A percentile compares a stretch with the other conserved stretches of the same genome.
phyloP scores from a whole-genome alignment of 2,888 invertebrate species.

The Xylota segnis region DNA sequence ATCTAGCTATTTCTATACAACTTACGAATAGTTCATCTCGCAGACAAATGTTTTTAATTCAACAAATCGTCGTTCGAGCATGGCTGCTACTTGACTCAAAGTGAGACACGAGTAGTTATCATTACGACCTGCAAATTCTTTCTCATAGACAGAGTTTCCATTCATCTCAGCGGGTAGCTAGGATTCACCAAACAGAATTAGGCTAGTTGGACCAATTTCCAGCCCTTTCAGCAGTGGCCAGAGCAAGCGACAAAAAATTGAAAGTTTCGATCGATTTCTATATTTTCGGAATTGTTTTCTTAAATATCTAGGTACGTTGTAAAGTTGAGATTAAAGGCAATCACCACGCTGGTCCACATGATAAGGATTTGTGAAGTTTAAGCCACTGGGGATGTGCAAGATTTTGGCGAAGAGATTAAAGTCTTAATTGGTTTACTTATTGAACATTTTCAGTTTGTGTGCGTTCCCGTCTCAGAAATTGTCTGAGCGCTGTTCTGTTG shows the following conservation, averaged over 20 bases:
- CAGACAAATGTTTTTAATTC: too few relatives aligned
- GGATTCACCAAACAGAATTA: too few relatives aligned
- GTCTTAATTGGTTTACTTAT: slow-evolving; percentile 2
- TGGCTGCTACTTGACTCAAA: too few relatives aligned
- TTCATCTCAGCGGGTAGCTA: too few relatives aligned
- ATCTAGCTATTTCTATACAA: too few relatives aligned
- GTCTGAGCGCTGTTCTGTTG: slow-evolving; percentile 77
- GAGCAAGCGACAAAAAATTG: background rate
- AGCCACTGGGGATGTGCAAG: slow-evolving; percentile 38
- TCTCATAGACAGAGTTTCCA: too few relatives aligned
- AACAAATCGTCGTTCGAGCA: too few relatives aligned
- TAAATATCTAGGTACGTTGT: slow-evolving; percentile 2
- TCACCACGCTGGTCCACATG: background rate
- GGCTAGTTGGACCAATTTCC: too few relatives aligned
- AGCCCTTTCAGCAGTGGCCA: too few relatives aligned
- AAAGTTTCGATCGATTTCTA: background rate
- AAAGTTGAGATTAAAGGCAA: slow-evolving; percentile 15
- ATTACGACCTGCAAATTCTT: too few relatives aligned
- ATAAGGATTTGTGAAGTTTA: background rate
- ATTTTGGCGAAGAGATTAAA: slow-evolving; percentile 18
- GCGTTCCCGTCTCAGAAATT: slow-evolving; percentile 77
- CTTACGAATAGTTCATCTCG: too few relatives aligned
- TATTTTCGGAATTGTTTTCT: slow-evolving; percentile 6
- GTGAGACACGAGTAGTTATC: too few relatives aligned
- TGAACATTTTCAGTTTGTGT: slow-evolving; percentile 20